phyloP scores from a whole-genome alignment of 2,113 vertebrate genomes.

The Bothrops jararaca region DNA sequence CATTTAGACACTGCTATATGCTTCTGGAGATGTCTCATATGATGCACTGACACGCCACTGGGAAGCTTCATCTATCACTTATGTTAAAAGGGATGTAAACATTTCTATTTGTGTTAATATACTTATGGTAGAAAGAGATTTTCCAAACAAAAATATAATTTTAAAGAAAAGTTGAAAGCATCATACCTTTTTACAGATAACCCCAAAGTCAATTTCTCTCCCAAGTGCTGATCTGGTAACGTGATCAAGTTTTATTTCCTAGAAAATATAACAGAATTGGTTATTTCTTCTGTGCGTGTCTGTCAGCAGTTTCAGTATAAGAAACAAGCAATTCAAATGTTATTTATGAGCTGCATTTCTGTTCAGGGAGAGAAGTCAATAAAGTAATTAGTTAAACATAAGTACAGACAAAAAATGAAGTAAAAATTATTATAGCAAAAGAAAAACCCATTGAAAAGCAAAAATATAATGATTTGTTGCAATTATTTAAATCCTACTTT shows the following conservation, averaged over 20 bases:
- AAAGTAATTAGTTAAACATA: neutral
- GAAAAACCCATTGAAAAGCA: neutral
- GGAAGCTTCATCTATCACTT: neutral
- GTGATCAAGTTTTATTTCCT: conserved; percentile 79
- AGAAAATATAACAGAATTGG: conserved; percentile 33
- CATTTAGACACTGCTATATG: neutral
- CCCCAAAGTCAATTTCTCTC: conserved; percentile 82
- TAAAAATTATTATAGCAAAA: neutral
- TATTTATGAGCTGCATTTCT: neutral
- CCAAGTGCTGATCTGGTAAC: conserved; percentile 86
- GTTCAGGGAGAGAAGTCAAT: neutral
- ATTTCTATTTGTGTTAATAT: neutral
- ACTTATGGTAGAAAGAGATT: neutral
- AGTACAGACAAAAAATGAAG: neutral
- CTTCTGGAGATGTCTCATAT: neutral
- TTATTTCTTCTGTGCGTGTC: neutral
- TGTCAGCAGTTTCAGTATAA: neutral
- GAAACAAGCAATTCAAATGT: neutral
- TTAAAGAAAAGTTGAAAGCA: neutral
- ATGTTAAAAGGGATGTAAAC: neutral
- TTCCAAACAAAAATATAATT: neutral
- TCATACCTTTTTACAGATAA: conserved; percentile 81
- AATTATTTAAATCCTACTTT: neutral
- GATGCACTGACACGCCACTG: neutral
- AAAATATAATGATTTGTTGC: neutral